Base-by-base conservation (phyloP, 37 sponge, comb jelly and placozoan genomes). In the Agelas oroides region DNA sequence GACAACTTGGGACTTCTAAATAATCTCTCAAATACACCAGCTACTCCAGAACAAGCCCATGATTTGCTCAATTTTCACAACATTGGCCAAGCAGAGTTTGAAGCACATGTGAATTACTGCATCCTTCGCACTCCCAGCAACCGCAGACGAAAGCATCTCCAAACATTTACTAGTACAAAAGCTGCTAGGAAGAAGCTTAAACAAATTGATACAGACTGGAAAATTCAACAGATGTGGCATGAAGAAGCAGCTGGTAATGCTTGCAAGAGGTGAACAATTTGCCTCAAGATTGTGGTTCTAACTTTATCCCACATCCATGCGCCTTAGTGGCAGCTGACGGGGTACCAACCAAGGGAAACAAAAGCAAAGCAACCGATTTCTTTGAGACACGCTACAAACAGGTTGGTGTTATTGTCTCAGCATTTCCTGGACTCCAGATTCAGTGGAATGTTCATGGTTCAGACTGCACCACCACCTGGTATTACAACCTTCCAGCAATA, bases 361-460 rank as follows among this genome's bases (percentile, higher is more conserved):
- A 70, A 25, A 30, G 28, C 5, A 63, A 3, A 2, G 12, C 5
- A 3, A 70, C 71, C 21, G 38, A 5, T 14, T 33, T 18, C 35
- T 70, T 33, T 18, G 12, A 70, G 14, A 12, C 12, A 6, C 71
- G 71, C 2, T 70, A 70, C 14, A 61, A 8, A 32, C 23, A 61
- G 2, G 5, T 5, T 14, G 2, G 11, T 15, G 34, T 32, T 18
- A 70, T 70, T 12, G 13, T 70, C 35, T 8, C 13, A 15, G 71
- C 2, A 33, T 8, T 37, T 23, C 71, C 38, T 33, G 1, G 12
- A 8, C 6, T 3, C 2, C 12, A 13, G 71, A 70, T 70, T 23
- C 71, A 34, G 14, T 3, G 71, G 38, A 6, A 73, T 73, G 75
- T 73, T 73, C 75, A 2, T 73, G 52, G 39, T 73, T 17, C 53